Percentiles rank a stretch among this genome's conserved stretches.
Evolutionary conservation across 2,113 vertebrate genomes (phyloP).

Genomic region (Vombatus ursinus): DNA sequence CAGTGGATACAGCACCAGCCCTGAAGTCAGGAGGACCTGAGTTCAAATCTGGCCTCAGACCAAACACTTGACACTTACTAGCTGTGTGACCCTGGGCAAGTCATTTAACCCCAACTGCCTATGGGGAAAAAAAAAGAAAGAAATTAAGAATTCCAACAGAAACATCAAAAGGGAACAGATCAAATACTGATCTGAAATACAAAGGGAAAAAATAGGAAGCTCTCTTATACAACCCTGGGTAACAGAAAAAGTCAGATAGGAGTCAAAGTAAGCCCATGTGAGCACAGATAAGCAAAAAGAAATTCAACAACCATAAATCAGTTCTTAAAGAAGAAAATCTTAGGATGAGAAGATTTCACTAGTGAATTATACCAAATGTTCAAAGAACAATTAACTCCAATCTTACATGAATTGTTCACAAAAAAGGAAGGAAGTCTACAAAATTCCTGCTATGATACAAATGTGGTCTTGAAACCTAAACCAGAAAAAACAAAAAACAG

Average conservation of each 20-base stretch:
- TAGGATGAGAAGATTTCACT: not conserved
- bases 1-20: too few species aligned
- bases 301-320: not conserved
- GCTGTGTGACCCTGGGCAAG: too few species aligned
- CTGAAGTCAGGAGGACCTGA: too few species aligned
- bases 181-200: not conserved
- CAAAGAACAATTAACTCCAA: not conserved
- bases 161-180: not conserved
- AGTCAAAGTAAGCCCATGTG: not conserved
- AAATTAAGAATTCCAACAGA: not conserved
- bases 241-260: not conserved
- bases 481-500: not conserved
- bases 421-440: not conserved
- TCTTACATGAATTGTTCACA: not conserved
- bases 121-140: too few species aligned
- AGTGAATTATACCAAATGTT: not conserved
- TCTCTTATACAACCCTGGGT: not conserved
- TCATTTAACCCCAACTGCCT: too few species aligned
- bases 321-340: not conserved
- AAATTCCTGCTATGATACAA: not conserved
- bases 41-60: too few species aligned
- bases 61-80: too few species aligned
- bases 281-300: not conserved
- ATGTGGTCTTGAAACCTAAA: not conserved
- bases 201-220: not conserved